phyloP scores from a whole-genome alignment of 2,888 invertebrate genomes.

The Tuberolachnus salignus region DNA sequence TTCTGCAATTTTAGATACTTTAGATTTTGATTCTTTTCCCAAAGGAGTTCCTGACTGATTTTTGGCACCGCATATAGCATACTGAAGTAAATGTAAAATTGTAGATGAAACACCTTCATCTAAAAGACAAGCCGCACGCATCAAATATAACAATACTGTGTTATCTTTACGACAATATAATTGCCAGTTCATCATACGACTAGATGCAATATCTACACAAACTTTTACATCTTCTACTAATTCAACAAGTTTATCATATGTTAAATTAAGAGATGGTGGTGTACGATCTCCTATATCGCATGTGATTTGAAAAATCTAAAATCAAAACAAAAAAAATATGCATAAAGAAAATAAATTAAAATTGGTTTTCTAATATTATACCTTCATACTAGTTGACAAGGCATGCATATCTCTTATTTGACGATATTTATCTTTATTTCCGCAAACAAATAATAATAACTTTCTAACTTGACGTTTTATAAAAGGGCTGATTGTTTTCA shows the following conservation, averaged over 20 bases:
- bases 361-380: slow-evolving; percentile 60
- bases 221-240: slow-evolving; percentile 94
- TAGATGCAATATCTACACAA: slow-evolving; percentile 89
- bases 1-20: slow-evolving; percentile 47
- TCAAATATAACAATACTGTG: slow-evolving; percentile 76
- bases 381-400: slow-evolving; percentile 84
- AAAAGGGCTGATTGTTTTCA: slow-evolving; percentile 66
- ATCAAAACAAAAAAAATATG: slow-evolving; percentile 18
- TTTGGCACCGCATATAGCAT: slow-evolving; percentile 76
- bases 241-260: slow-evolving; percentile 88
- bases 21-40: slow-evolving; percentile 48
- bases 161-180: slow-evolving; percentile 77
- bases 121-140: slow-evolving; percentile 75
- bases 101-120: slow-evolving; percentile 91
- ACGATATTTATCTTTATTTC: slow-evolving; percentile 93
- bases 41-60: slow-evolving; percentile 53
- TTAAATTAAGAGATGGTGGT: slow-evolving; percentile 54
- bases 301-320: slow-evolving; percentile 75
- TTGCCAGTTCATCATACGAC: slow-evolving; percentile 95
- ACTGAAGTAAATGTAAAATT: slow-evolving; percentile 86
- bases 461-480: slow-evolving; percentile 90
- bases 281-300: slow-evolving; percentile 89
- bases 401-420: slow-evolving; percentile 92
- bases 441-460: slow-evolving; percentile 87
- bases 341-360: not conserved